Conservation (phyloP, 1,140 invertebrate genomes). For the Papilio polytes region DNA sequence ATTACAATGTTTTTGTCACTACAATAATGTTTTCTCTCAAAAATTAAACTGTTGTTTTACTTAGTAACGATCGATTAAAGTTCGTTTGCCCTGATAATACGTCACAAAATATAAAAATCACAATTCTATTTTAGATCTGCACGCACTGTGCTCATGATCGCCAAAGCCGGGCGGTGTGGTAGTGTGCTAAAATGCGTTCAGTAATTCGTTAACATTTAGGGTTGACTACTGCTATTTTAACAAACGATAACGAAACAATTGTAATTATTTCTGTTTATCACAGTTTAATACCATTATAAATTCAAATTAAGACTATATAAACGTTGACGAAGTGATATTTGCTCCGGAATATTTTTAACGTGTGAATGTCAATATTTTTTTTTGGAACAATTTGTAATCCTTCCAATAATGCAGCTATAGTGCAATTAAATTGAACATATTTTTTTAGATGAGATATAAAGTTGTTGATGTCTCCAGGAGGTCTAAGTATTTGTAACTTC, state of each 20-base stretch:
- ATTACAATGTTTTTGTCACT: slow-evolving; percentile 80
- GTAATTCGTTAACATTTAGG: slow-evolving; percentile 44
- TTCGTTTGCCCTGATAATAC: slow-evolving; percentile 74
- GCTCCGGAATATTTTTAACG: neutral
- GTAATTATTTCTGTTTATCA: slow-evolving; percentile 1
- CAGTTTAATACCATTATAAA: neutral
- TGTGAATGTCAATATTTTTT: neutral
- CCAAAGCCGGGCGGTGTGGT: slow-evolving; percentile 61
- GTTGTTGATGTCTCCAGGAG: too few relatives aligned
- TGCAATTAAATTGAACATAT: too few relatives aligned
- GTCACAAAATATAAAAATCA: slow-evolving; percentile 78
- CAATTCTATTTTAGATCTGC: slow-evolving; percentile 80
- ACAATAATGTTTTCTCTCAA: slow-evolving; percentile 57
- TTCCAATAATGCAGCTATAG: too few relatives aligned
- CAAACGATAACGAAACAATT: neutral
- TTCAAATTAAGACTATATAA: neutral
- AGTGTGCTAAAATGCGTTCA: slow-evolving; percentile 44
- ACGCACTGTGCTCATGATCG: slow-evolving; percentile 78
- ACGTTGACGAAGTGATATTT: neutral
- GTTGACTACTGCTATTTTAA: slow-evolving; percentile 39
- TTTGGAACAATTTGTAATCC: too few relatives aligned
- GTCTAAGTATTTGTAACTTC: too few relatives aligned
- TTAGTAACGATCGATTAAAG: slow-evolving; percentile 60
- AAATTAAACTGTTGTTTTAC: slow-evolving; percentile 66
- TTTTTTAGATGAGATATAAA: neutral